Evolutionary conservation across 2,888 invertebrate genomes (phyloP).

Genomic region (Calliphora vomitoria): DNA sequence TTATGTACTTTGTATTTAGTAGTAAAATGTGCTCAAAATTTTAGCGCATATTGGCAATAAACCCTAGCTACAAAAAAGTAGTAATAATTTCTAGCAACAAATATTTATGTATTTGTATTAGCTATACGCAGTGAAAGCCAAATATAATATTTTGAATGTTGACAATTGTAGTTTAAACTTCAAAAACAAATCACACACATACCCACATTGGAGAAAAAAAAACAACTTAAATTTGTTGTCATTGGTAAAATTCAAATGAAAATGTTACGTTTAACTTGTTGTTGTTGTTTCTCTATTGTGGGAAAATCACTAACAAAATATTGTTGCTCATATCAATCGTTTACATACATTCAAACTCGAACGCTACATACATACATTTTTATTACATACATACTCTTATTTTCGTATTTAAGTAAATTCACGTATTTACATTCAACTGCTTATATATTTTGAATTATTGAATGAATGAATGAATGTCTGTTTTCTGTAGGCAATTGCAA

Average conservation of each 20-base stretch:
- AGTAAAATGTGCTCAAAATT: neutral
- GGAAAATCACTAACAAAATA: slow-evolving; percentile 13
- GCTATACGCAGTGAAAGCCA: slow-evolving; percentile 34
- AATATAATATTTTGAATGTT: slow-evolving; percentile 20
- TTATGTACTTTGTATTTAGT: neutral
- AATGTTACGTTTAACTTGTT: slow-evolving; percentile 1
- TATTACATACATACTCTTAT: neutral
- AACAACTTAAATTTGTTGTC: neutral
- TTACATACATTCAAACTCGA: neutral
- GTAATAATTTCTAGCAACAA: slow-evolving; percentile 10
- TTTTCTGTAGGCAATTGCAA: neutral
- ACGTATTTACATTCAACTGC: neutral
- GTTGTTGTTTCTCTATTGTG: neutral
- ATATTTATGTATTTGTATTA: slow-evolving; percentile 8
- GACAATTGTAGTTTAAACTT: slow-evolving; percentile 41
- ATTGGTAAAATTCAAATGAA: slow-evolving; percentile 10
- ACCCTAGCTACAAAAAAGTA: neutral
- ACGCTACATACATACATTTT: neutral
- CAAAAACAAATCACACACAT: neutral
- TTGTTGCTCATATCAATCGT: slow-evolving; percentile 6
- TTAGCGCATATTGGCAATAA: slow-evolving; percentile 14
- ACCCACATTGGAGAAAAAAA: neutral
- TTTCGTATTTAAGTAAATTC: neutral
- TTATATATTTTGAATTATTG: neutral
- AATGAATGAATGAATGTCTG: slow-evolving; percentile 7